phyloP scores from a whole-genome alignment of 2,113 vertebrate species.

The Progne subis region DNA sequence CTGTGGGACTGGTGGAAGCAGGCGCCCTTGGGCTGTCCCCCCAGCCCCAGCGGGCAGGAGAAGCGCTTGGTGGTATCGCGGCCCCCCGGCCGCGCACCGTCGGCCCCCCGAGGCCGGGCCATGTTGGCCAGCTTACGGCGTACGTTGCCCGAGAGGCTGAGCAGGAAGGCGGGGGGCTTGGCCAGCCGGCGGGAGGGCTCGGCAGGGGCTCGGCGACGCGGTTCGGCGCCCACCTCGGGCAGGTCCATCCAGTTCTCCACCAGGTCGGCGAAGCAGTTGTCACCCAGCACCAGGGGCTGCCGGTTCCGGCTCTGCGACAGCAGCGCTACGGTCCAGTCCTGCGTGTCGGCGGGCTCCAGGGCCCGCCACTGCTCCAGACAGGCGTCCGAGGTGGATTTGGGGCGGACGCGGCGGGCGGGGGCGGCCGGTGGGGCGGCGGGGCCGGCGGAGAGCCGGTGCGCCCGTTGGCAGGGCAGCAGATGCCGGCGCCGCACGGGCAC shows the following conservation, averaged over 20 bases:
- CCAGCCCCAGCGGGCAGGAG: conserved; percentile 86
- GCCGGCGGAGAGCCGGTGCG: conserved; percentile 79
- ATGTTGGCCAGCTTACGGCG: conserved; percentile 84
- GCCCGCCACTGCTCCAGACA: conserved; percentile 92
- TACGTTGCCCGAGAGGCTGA: conserved; percentile 84
- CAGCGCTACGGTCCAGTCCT: conserved; percentile 90
- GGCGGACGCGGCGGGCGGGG: conserved; percentile 76
- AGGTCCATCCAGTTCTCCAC: conserved; percentile 99
- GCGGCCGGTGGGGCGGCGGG: conserved; percentile 73
- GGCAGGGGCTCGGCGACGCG: conserved; percentile 57
- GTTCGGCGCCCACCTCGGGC: conserved; percentile 84
- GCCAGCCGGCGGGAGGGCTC: conserved; percentile 79
- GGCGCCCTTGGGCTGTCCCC: conserved; percentile 78
- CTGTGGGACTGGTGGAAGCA: conserved; percentile 91
- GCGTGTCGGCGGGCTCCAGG: conserved; percentile 79
- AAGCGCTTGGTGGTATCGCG: conserved; percentile 80
- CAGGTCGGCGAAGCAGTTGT: conserved; percentile 97
- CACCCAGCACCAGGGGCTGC: conserved; percentile 91
- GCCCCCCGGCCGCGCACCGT: conserved; percentile 1
- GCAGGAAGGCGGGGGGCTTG: conserved; percentile 87
- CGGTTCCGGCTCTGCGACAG: conserved; percentile 92
- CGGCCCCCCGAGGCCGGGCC: conserved; percentile 70
- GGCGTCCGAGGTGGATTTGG: conserved; percentile 93
- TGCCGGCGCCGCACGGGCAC: conserved; percentile 41
- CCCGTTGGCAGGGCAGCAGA: conserved; percentile 54